Conservation (phyloP, 2,888 invertebrate species). For the Campoletis raptor region DNA sequence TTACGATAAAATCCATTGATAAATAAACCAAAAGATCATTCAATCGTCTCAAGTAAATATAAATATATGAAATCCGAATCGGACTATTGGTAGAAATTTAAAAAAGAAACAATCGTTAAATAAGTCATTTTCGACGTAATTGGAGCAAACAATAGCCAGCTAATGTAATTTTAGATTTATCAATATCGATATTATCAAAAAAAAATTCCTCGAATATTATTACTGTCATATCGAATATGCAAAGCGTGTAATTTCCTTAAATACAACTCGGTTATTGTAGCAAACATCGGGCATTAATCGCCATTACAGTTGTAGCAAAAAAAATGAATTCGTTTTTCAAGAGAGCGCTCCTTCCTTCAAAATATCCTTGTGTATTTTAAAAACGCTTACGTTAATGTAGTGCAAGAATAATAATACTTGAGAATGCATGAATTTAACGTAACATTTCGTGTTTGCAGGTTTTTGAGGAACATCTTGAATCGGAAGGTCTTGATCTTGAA, state of each 20-base stretch:
- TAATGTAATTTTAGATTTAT: neutral
- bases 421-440: neutral
- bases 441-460: conserved; percentile 78
- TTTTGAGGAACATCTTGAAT: conserved; percentile 90
- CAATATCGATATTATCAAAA: too few relatives aligned
- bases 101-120: neutral
- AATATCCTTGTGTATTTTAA: neutral
- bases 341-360: neutral
- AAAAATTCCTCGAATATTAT: too few relatives aligned
- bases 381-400: neutral
- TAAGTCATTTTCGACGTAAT: too few relatives aligned
- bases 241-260: too few relatives aligned
- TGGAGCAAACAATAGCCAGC: neutral
- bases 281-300: too few relatives aligned
- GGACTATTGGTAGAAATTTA: neutral
- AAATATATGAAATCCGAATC: conserved; percentile 5
- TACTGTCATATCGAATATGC: neutral
- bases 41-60: conserved; percentile 6
- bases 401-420: neutral
- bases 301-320: neutral
- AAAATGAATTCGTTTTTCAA: neutral
- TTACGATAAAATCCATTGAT: conserved; percentile 28
- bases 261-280: too few relatives aligned
- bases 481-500: conserved; percentile 92
- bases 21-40: conserved; percentile 18